Evolutionary conservation across 2,797 vertebrate species (phyloP), one percentile per base, ranked within the genome.

Genomic region (Ispidina lecontei): DNA sequence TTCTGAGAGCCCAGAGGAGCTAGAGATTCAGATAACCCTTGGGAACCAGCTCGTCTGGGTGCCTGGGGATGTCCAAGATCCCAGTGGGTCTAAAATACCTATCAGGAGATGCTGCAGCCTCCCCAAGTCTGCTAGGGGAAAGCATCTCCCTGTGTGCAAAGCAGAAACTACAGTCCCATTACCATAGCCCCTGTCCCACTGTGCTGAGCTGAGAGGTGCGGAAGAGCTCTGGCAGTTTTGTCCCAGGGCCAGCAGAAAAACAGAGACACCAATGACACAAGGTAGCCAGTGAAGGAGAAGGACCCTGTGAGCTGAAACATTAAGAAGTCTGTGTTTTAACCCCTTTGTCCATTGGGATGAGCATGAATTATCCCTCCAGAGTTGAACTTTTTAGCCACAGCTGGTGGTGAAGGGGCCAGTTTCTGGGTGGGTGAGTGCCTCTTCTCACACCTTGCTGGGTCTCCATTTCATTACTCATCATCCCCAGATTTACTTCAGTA

Each of bases 151-250:
- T 28, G 12, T 10, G 2, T 26, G 31, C 29, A 33, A 62, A 39
- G 43, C 56, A 65, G 51, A 51, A 84, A 26, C 33, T 39, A 4
- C 31, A 65, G 22, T 12, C 19, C 39, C 49, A 19, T 26, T 17
- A 10, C 37, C 60, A 22, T 0, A 44, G 55, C 23, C 33, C 3
- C 29, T 7, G 1, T 10, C 35, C 35, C 65, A 9, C 49, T 2
- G 47, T 23, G 3, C 35, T 12, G 46, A 49, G 52, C 52, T 9
- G 68, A 28, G 28, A n/a, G 15, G 28, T 26, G 19, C 28, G 80
- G 33, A 54, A 41, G 33, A n/a, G 15, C 46, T 31, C 59, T 6
- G 26, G 39, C 29, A 41, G 59, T 9, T 33, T 51, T 41, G 54
- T 14, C n/a, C 56, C 23, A 29, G 43, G 56, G 18, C 62, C 44